phyloP scores from a whole-genome alignment of 2,888 invertebrate genomes.

The Phyto melanocephala region DNA sequence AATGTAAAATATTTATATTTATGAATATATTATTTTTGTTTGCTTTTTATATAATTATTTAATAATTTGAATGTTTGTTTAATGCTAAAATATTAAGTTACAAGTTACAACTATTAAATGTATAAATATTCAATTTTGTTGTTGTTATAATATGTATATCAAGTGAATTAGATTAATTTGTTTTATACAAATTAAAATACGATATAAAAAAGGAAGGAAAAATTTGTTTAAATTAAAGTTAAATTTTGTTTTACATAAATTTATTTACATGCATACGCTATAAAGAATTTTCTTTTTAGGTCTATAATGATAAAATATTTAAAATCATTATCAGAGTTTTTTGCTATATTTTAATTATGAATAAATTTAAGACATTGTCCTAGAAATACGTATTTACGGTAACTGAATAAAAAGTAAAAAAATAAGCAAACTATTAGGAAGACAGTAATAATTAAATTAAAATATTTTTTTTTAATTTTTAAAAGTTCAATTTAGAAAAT shows the following conservation, averaged over 20 bases:
- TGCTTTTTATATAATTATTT: conserved; percentile 55
- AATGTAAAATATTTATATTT: conserved; percentile 63
- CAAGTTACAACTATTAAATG: conserved; percentile 60
- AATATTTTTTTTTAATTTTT: not conserved
- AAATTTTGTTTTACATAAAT: conserved; percentile 34
- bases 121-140: conserved; percentile 55
- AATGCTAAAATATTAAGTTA: conserved; percentile 60
- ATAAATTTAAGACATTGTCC: conserved; percentile 48
- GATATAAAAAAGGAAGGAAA: conserved; percentile 32
- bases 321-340: conserved; percentile 24
- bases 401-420: conserved; percentile 7
- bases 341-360: conserved; percentile 22
- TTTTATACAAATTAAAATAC: conserved; percentile 42
- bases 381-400: conserved; percentile 60
- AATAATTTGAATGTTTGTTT: conserved; percentile 58
- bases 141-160: conserved; percentile 43
- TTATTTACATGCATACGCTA: conserved; percentile 41
- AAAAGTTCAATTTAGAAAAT: not conserved
- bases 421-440: conserved; percentile 38
- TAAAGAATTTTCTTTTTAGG: conserved; percentile 15
- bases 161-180: conserved; percentile 40
- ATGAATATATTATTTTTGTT: conserved; percentile 16
- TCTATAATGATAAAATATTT: not conserved
- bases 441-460: conserved; percentile 31
- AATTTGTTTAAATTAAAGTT: conserved; percentile 3